Conservation (phyloP, 2,888 invertebrate genomes). For the Ormyrus thymus region DNA sequence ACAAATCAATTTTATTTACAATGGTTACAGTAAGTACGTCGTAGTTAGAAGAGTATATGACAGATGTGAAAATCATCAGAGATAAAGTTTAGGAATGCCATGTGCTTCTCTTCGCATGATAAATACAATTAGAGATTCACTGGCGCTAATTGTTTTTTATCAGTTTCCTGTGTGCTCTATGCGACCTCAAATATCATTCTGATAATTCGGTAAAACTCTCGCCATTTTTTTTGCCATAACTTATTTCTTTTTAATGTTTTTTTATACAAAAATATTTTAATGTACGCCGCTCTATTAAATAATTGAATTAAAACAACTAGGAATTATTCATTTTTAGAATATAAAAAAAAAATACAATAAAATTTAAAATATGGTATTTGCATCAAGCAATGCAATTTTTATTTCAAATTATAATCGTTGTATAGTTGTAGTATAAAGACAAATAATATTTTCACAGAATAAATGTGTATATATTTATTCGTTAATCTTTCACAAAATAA, state of each 20-base stretch:
- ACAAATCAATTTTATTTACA: too few species aligned
- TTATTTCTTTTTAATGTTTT: background rate
- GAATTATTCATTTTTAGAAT: too few species aligned
- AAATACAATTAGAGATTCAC: conserved; percentile 39
- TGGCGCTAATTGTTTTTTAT: background rate
- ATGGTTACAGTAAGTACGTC: too few species aligned
- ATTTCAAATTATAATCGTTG: background rate
- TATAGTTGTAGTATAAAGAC: background rate
- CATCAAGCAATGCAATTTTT: background rate
- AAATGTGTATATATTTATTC: conserved; percentile 37
- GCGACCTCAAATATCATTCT: conserved; percentile 27
- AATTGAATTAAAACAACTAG: too few species aligned
- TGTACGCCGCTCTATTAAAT: too few species aligned
- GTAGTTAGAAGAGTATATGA: too few species aligned
- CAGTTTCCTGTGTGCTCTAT: conserved; percentile 40
- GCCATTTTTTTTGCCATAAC: background rate
- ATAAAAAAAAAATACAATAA: too few species aligned
- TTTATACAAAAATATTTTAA: too few species aligned
- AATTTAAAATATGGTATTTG: too few species aligned
- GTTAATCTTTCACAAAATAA: conserved; percentile 28
- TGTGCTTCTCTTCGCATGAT: conserved; percentile 15
- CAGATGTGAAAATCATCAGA: background rate
- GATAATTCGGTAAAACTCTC: conserved; percentile 35
- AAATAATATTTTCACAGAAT: conserved; percentile 7
- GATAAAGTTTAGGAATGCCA: conserved; percentile 19